Base-by-base conservation (phyloP, 2,797 vertebrate genomes). In the Muscicapa comitata region DNA sequence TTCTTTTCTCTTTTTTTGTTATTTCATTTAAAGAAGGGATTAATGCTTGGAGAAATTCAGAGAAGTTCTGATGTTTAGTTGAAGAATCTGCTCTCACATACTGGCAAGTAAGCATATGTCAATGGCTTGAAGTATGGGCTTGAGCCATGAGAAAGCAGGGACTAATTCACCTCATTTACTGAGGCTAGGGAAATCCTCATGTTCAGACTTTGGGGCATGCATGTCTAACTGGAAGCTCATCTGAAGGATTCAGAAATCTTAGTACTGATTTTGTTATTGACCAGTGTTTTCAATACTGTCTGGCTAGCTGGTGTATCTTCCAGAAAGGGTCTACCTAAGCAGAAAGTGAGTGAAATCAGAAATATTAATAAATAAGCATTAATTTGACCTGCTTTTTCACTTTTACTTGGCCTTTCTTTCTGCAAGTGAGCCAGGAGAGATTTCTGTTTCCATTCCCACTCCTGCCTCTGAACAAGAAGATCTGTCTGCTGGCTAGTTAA, bases 401-500 rank as follows among this genome's bases (percentile, higher is more conserved):
- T 90, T 93, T 90, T 65, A 57, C 63, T 88, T 88, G 58, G 15
- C 35, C 37, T 87, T 71, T 63, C 47, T 79, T 94, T 76, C 48
- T 87, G 67, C 53, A 79, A 77, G 70, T 48, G 55, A 76, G 20
- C 29, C 63, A 82, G 71, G n/a, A 89, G 57, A 76, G 4, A 77
- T 89, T 93, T 89, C 59, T 12, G 31, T 93, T 95, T 78, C 80
- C 48, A 43, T 28, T 76, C 55, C 29, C 5, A 8, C 24, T 91
- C 28, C 57, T 79, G 28, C 10, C 26, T 31, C 48, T 53, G 79
- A 88, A 84, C 76, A 33, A 95, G 57, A 86, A 88, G 67, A 70
- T 67, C 37, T 89, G 74, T 82, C 86, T 94, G 63, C 80, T 82
- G 68, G 57, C 75, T 76, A 77, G 83, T 93, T 94, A 92, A 53